Conservation (phyloP, 2,113 vertebrate species). For the Mystacornis crossleyi region DNA sequence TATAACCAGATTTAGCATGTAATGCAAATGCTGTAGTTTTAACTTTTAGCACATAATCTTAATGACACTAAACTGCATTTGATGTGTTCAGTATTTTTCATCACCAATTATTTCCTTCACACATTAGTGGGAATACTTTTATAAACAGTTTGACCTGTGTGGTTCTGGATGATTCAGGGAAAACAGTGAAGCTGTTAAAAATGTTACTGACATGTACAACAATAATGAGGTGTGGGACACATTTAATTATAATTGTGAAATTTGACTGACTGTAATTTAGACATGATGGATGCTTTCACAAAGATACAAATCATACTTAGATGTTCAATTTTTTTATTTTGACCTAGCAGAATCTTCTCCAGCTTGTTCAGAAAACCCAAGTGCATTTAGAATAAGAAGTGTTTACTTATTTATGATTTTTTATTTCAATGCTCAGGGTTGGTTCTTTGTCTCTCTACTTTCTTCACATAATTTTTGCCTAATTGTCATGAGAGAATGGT, state of each 20-base stretch:
- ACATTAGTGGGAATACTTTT: background rate
- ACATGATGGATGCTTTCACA: background rate
- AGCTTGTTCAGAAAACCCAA: background rate
- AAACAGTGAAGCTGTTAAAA: slow-evolving; percentile 32
- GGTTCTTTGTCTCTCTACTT: background rate
- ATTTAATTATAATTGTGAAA: slow-evolving; percentile 1
- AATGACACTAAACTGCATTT: background rate
- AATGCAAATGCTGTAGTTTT: background rate
- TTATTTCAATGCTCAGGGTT: background rate
- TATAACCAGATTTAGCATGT: background rate
- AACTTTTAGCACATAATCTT: background rate
- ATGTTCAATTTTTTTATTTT: background rate
- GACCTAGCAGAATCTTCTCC: background rate
- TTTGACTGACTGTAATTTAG: background rate
- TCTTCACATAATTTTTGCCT: background rate
- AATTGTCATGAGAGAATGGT: background rate
- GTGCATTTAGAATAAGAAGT: background rate
- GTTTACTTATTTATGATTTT: background rate
- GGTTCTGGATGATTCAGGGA: background rate
- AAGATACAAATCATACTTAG: background rate
- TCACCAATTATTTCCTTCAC: background rate
- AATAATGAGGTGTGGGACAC: background rate
- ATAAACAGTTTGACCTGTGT: background rate
- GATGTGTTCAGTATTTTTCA: background rate
- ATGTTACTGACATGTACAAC: background rate